phyloP scores from a whole-genome alignment of 2,797 vertebrate genomes.

The Pangasius macronema region DNA sequence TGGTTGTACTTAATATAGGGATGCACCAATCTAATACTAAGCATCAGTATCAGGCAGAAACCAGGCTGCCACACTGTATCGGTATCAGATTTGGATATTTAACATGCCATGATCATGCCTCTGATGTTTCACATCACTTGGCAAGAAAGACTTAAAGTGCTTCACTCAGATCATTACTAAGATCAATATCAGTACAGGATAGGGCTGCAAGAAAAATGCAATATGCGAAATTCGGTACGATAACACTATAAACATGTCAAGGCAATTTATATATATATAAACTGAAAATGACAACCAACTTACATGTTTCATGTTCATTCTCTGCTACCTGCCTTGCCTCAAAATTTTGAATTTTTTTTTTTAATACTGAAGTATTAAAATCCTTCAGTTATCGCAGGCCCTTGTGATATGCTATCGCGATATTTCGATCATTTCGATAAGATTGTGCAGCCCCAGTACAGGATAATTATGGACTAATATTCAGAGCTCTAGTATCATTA shows the following conservation, averaged over 20 bases:
- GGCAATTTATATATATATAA: too few species aligned
- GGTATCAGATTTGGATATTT: not conserved
- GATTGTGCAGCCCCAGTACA: not conserved
- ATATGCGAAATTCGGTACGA: too few species aligned
- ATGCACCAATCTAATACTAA: not conserved
- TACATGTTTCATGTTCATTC: too few species aligned
- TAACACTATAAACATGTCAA: too few species aligned
- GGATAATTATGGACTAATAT: not conserved
- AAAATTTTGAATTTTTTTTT: too few species aligned
- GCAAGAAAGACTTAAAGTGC: not conserved
- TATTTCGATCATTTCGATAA: too few species aligned
- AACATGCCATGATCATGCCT: not conserved
- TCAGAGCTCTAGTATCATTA: not conserved
- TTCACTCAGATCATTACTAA: not conserved
- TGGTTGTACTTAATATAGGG: not conserved
- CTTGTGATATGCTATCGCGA: too few species aligned
- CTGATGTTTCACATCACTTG: not conserved
- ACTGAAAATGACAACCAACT: too few species aligned
- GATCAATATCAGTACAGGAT: not conserved
- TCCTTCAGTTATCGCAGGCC: too few species aligned
- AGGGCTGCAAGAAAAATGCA: too few species aligned
- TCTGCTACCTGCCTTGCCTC: too few species aligned
- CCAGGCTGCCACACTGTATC: not conserved
- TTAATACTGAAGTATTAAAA: too few species aligned
- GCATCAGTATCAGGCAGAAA: not conserved